These are phyloP conservation scores for Eustalomyia histrio DNA, from an alignment of 2,888 invertebrate genomes.

Conservation along the genomic window DNA sequence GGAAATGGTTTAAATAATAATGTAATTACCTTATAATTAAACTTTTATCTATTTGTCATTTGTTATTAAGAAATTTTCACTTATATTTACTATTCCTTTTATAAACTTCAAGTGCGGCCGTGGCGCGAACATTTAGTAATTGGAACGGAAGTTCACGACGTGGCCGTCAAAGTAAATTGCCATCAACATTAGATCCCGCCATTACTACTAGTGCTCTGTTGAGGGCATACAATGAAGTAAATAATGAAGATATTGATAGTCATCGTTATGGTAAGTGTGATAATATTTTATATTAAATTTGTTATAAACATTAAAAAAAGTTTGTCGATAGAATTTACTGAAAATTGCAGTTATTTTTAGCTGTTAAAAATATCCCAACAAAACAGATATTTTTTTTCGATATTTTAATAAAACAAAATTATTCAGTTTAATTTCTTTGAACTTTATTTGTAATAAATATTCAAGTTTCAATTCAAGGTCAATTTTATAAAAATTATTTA, in stretches of 20 bases:
- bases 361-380: too few species aligned
- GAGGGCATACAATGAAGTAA: conserved; percentile 82
- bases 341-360: too few species aligned
- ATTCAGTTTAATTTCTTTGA: too few species aligned
- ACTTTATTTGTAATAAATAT: too few species aligned
- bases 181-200: conserved; percentile 86
- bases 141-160: conserved; percentile 86
- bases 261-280: conserved; percentile 80
- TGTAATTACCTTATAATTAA: not conserved
- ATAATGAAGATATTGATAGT: conserved; percentile 80
- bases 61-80: conserved; percentile 27
- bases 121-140: conserved; percentile 86
- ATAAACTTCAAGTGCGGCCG: conserved; percentile 83
- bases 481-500: too few species aligned
- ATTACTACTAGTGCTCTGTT: conserved; percentile 86
- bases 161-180: conserved; percentile 83
- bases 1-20: not conserved
- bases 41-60: not conserved
- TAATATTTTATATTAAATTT: conserved; percentile 11
- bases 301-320: too few species aligned
- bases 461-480: too few species aligned
- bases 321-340: too few species aligned
- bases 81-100: conserved; percentile 7
- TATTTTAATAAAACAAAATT: too few species aligned
- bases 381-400: too few species aligned